Conservation (phyloP, 2,113 vertebrate species). For the Trogon melanurus region DNA sequence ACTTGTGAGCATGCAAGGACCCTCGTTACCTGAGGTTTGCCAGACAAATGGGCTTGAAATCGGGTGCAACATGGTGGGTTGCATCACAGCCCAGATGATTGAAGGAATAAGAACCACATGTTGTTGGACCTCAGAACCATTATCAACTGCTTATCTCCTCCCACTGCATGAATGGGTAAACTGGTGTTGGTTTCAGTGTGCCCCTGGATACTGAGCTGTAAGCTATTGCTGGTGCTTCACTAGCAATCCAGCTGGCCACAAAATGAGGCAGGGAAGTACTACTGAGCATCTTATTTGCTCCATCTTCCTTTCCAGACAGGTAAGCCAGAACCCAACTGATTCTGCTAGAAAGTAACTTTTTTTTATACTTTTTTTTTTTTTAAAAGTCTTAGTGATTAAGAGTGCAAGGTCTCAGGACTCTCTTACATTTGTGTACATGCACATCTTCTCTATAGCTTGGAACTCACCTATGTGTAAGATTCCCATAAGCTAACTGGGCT, state of each 20-base stretch:
- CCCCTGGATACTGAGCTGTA: background rate
- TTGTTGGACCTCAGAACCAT: rapidly evolving
- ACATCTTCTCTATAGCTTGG: background rate
- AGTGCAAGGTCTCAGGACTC: background rate
- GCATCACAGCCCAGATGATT: background rate
- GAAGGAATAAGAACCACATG: background rate
- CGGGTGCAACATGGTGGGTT: background rate
- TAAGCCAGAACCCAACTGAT: background rate
- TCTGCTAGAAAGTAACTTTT: background rate
- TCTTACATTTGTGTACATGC: background rate
- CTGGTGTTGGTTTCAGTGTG: background rate
- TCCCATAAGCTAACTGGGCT: background rate
- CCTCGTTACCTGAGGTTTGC: background rate
- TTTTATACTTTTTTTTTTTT: background rate
- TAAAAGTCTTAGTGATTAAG: background rate
- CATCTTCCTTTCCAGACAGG: background rate
- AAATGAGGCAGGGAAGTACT: background rate
- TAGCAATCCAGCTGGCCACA: background rate
- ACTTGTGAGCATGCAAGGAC: background rate
- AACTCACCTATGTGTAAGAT: background rate
- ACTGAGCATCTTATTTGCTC: background rate
- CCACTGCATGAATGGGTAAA: background rate
- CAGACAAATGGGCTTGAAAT: background rate
- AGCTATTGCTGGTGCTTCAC: background rate
- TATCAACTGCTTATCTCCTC: background rate